Conservation (phyloP, 2,797 vertebrate species). For the Aphelocoma californica region DNA sequence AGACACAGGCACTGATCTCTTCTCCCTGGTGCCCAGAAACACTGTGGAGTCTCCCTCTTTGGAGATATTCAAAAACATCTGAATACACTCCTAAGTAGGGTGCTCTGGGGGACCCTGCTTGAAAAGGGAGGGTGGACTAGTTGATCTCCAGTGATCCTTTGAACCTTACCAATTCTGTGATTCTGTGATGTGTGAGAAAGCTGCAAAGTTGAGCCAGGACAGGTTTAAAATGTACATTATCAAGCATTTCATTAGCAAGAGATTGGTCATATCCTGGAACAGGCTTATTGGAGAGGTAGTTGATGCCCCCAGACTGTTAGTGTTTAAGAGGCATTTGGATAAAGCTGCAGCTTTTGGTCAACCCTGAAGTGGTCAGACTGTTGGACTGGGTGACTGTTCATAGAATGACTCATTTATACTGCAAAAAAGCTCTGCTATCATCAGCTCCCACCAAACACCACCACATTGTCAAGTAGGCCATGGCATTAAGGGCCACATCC, state of each 20-base stretch:
- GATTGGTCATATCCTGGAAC: not conserved
- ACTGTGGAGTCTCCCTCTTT: not conserved
- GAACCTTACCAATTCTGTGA: not conserved
- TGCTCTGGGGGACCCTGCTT: not conserved
- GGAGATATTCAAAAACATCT: not conserved
- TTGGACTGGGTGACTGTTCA: not conserved
- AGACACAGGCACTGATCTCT: not conserved
- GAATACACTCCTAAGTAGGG: rapidly evolving
- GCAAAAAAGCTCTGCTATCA: not conserved
- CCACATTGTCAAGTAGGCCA: not conserved
- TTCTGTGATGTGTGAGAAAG: not conserved
- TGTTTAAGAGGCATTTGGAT: not conserved
- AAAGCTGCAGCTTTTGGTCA: not conserved
- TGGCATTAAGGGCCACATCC: too few relatives aligned
- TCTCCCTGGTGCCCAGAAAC: not conserved
- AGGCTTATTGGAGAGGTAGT: not conserved
- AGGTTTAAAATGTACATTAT: not conserved
- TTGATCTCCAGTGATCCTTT: not conserved
- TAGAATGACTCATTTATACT: not conserved
- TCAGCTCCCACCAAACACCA: not conserved
- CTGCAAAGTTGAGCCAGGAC: not conserved
- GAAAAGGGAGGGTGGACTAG: not conserved
- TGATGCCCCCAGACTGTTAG: not conserved
- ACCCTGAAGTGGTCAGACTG: not conserved
- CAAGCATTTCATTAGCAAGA: not conserved